A percentile compares a stretch with the other conserved stretches of the same genome.
Evolutionary conservation across 2,888 invertebrate genomes (phyloP).

Genomic region (Protodeltote pygarga): DNA sequence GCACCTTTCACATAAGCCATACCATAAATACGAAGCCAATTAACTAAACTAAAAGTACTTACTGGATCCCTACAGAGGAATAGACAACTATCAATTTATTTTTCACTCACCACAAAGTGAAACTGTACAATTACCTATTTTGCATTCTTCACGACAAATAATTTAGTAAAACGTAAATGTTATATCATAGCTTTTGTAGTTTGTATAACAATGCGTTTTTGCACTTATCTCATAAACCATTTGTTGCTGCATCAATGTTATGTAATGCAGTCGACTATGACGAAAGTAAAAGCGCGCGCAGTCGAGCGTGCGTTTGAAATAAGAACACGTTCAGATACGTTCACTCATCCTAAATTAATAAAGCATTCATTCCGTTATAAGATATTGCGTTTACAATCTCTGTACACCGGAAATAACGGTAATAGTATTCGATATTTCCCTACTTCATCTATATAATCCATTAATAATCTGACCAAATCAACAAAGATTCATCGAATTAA

Average conservation of each 20-base stretch:
- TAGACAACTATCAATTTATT: conserved; percentile 24
- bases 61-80: conserved; percentile 2
- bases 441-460: neutral
- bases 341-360: conserved; percentile 26
- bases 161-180: conserved; percentile 33
- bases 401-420: no score
- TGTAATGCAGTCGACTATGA: conserved; percentile 69
- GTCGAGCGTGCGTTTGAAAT: conserved; percentile 65
- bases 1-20: conserved; percentile 13
- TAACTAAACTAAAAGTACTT: conserved; percentile 11
- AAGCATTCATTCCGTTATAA: conserved; percentile 7
- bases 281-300: conserved; percentile 77
- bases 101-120: conserved; percentile 19
- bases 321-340: conserved; percentile 41
- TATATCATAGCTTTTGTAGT: conserved; percentile 44
- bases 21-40: conserved; percentile 21
- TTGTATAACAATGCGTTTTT: conserved; percentile 48
- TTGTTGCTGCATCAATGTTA: conserved; percentile 66
- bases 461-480: neutral
- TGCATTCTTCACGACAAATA: conserved; percentile 25
- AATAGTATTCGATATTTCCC: neutral
- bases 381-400: conserved; percentile 5
- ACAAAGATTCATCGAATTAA: neutral
- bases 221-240: conserved; percentile 60
- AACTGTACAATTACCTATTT: conserved; percentile 39